Evolutionary conservation across 2,797 vertebrate genomes (phyloP).

Genomic region (Uromys caudimaculatus): DNA sequence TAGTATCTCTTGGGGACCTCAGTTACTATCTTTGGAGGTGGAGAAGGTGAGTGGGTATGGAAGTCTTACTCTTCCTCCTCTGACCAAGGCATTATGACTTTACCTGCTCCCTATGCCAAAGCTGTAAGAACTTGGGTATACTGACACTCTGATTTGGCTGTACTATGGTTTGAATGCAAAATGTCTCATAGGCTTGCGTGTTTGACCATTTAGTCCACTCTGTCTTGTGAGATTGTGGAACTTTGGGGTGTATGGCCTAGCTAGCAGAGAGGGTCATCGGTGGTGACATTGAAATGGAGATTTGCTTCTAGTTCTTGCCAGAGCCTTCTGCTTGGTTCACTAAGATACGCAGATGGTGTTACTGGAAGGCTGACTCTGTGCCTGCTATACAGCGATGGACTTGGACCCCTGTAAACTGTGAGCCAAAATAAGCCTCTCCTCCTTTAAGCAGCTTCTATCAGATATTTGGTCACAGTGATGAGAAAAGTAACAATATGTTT

Average conservation of each 20-base stretch:
- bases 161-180: neutral
- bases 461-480: neutral
- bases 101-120: neutral
- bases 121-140: neutral
- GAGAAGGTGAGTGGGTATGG: neutral
- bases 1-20: neutral
- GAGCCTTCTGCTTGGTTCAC: neutral
- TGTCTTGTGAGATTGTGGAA: neutral
- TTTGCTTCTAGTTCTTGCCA: neutral
- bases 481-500: neutral
- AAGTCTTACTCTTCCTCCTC: neutral
- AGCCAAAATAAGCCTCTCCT: neutral
- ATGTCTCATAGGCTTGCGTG: neutral
- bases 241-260: neutral
- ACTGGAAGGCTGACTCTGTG: neutral
- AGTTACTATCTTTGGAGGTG: rapidly evolving
- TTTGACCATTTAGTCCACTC: neutral
- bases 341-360: neutral
- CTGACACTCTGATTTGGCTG: neutral
- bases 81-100: neutral
- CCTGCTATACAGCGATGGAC: neutral
- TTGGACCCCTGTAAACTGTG: neutral
- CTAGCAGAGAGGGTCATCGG: neutral
- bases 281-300: neutral
- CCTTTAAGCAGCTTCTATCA: neutral